Base-by-base conservation (phyloP, 2,797 vertebrate genomes). In the Phoeniculus purpureus region DNA sequence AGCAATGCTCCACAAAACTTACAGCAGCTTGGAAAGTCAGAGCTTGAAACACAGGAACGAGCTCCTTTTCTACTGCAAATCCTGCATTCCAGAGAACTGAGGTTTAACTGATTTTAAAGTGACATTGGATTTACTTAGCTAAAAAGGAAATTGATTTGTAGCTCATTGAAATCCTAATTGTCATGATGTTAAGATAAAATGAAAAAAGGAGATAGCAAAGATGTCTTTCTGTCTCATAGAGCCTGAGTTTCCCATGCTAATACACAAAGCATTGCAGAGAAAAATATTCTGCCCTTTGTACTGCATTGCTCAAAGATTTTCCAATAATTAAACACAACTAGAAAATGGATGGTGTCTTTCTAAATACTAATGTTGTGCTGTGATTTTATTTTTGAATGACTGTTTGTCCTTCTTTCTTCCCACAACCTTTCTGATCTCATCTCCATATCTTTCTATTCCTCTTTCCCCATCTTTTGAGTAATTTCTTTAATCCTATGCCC, bases 401-500 rank as follows among this genome's bases (percentile, higher is more conserved):
- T 76, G 10, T 85, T 84, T 80, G 52, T 50, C 20, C 13, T 12
- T 62, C 10, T 79, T 81, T 56, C 48, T 77, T 77, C 51, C 18
- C 32, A 47, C 6, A 3, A 37, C 5, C 37, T 72, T 71, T 37
- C 25, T 2, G 1, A 71, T 48, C 19, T 83, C 10, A 43, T 68
- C 19, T 68, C 23, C 15, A 12, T 61, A 34, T 56, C 15, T 83
- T 89, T 76, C 80, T 3, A 27, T 72, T 81, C 52, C 5, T 62
- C 22, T 88, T 56, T 85, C 32, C 9, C 29, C 20, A 7, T 78
- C 43, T 81, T 80, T 79, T 74, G 48, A 55, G 55, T 93, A n/a
- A 78, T 89, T 93, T 93, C 31, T 59, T 88, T 87, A 91, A 70
- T 90, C 65, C 70, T 87, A 51, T 75, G 45, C 62, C 72, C 67